phyloP scores from a whole-genome alignment of 2,113 vertebrate species.

The Larimichthys crocea region DNA sequence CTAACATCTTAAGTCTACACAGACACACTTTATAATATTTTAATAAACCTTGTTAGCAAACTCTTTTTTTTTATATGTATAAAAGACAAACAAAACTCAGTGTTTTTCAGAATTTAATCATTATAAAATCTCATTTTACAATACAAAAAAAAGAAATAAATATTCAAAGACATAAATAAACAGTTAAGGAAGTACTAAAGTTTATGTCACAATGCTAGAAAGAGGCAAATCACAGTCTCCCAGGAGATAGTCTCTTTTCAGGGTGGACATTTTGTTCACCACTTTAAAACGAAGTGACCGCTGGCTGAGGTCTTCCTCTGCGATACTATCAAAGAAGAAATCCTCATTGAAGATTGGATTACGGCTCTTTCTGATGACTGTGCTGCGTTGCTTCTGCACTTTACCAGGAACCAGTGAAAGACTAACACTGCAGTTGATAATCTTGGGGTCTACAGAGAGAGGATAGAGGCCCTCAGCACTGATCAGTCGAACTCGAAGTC shows the following conservation, averaged over 20 bases:
- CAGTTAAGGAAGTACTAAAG: slow-evolving; percentile 13
- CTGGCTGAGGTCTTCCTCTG: slow-evolving; percentile 84
- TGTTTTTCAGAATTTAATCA: slow-evolving; percentile 73
- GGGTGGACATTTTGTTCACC: slow-evolving; percentile 86
- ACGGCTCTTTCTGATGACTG: slow-evolving; percentile 89
- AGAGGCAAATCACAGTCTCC: slow-evolving; percentile 83
- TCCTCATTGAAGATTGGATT: slow-evolving; percentile 93
- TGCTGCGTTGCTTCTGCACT: slow-evolving; percentile 89
- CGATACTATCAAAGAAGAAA: slow-evolving; percentile 90
- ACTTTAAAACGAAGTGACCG: slow-evolving; percentile 88
- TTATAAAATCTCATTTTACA: slow-evolving; percentile 66
- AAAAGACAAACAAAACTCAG: slow-evolving; percentile 48
- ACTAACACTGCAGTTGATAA: slow-evolving; percentile 88
- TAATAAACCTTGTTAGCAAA: not conserved
- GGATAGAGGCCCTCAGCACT: slow-evolving; percentile 87
- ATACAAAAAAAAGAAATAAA: slow-evolving; percentile 78
- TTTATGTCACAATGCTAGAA: slow-evolving; percentile 75
- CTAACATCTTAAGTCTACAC: not conserved
- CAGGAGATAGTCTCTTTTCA: slow-evolving; percentile 86
- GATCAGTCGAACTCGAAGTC: slow-evolving; percentile 89
- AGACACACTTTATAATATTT: not conserved
- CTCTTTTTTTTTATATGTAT: slow-evolving; percentile 15
- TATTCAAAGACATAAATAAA: slow-evolving; percentile 65
- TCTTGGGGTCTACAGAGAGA: slow-evolving; percentile 83
- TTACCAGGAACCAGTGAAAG: slow-evolving; percentile 88